Evolutionary conservation across 2,113 vertebrate species (phyloP).

Genomic region (Corythoichthys haematopterus): DNA sequence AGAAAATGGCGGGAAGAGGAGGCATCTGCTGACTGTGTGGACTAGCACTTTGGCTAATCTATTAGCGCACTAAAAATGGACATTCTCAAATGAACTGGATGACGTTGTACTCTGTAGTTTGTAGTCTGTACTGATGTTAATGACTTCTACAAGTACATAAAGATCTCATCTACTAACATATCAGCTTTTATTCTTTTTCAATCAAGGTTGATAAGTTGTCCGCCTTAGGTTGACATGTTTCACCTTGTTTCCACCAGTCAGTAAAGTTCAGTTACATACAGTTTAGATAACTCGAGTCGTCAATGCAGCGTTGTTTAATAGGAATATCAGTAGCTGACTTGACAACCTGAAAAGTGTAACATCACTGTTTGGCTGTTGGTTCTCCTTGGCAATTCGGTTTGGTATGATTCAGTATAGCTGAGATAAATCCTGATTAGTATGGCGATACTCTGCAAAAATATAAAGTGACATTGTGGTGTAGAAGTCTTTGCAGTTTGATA

Average conservation of each 20-base stretch:
- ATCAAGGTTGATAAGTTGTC: conserved; percentile 28
- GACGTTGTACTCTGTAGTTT: not conserved
- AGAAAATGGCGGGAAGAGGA: not conserved
- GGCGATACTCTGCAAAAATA: not conserved
- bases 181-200: conserved; percentile 27
- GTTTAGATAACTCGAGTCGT: not conserved
- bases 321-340: not conserved
- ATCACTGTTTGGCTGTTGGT: not conserved
- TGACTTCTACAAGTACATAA: conserved; percentile 11
- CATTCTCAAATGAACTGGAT: conserved; percentile 1
- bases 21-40: not conserved
- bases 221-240: conserved; percentile 5
- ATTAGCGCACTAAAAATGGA: not conserved
- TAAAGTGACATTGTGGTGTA: not conserved
- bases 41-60: not conserved
- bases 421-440: not conserved
- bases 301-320: not conserved
- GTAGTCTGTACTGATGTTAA: not conserved
- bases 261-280: not conserved
- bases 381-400: too few relatives aligned
- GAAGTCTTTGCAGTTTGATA: not conserved
- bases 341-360: not conserved
- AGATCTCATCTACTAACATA: conserved; percentile 51
- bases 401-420: too few relatives aligned
- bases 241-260: not conserved